phyloP scores from a whole-genome alignment of 2,888 invertebrate genomes.

The Phalera bucephala region DNA sequence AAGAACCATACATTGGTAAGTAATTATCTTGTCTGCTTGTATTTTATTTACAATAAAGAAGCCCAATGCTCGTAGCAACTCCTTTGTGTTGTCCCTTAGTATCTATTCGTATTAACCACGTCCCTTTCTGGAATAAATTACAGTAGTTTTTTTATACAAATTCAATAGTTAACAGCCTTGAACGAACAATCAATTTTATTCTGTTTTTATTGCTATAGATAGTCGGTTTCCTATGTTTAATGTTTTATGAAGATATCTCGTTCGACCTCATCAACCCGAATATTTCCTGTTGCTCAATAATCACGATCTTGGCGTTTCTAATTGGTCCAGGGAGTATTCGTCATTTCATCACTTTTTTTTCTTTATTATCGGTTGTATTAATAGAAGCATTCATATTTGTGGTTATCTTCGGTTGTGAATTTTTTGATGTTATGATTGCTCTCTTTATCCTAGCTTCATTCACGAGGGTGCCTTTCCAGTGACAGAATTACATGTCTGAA shows the following conservation, averaged over 20 bases:
- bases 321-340: slow-evolving; percentile 11
- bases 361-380: too few species aligned
- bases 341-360: slow-evolving; percentile 9
- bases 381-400: too few species aligned
- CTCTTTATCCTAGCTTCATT: too few species aligned
- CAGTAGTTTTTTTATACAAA: slow-evolving; percentile 18
- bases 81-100: too few species aligned
- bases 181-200: slow-evolving; percentile 33
- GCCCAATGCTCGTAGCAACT: too few species aligned
- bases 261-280: slow-evolving; percentile 30
- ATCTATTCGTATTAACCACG: slow-evolving; percentile 2
- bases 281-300: slow-evolving; percentile 37
- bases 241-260: slow-evolving; percentile 33
- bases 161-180: slow-evolving; percentile 29
- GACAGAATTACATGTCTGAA: too few species aligned
- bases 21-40: too few species aligned
- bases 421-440: too few species aligned
- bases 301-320: slow-evolving; percentile 22
- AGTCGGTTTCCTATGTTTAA: slow-evolving; percentile 32
- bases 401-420: too few species aligned
- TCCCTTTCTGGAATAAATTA: slow-evolving; percentile 23
- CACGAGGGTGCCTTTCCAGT: too few species aligned
- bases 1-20: too few species aligned
- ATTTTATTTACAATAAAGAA: too few species aligned
- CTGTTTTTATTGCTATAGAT: slow-evolving; percentile 29